Percentiles rank a stretch among this genome's conserved stretches.
Evolutionary conservation across 2,113 vertebrate species (phyloP).

Genomic region (Nestor notabilis): DNA sequence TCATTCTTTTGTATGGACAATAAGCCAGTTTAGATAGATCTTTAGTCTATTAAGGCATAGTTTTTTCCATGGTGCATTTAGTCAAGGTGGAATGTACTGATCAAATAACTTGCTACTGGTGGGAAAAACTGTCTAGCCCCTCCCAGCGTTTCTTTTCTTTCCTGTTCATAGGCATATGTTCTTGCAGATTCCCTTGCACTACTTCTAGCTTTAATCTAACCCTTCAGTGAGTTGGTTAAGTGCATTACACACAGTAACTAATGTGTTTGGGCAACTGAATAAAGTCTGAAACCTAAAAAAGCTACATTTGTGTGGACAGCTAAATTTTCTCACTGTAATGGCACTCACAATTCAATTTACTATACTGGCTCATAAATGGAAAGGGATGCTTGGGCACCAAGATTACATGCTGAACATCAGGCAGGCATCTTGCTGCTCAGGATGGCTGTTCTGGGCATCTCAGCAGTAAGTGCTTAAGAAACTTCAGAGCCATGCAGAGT

Average conservation of each 20-base stretch:
- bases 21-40: background rate
- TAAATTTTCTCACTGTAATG: background rate
- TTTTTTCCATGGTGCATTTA: background rate
- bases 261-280: background rate
- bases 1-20: background rate
- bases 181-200: background rate
- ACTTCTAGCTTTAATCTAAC: background rate
- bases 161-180: background rate
- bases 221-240: background rate
- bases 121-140: background rate
- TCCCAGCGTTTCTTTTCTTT: background rate
- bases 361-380: background rate
- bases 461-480: background rate
- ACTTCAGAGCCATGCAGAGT: background rate
- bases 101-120: background rate
- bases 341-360: background rate
- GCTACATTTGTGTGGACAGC: background rate
- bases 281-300: background rate
- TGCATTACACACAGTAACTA: background rate
- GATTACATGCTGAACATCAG: background rate
- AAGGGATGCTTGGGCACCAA: background rate
- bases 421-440: background rate
- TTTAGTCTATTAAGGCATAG: background rate
- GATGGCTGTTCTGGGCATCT: background rate
- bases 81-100: background rate